phyloP scores from a whole-genome alignment of 2,888 invertebrate genomes.

The Cataglyphis rosenhaueri region DNA sequence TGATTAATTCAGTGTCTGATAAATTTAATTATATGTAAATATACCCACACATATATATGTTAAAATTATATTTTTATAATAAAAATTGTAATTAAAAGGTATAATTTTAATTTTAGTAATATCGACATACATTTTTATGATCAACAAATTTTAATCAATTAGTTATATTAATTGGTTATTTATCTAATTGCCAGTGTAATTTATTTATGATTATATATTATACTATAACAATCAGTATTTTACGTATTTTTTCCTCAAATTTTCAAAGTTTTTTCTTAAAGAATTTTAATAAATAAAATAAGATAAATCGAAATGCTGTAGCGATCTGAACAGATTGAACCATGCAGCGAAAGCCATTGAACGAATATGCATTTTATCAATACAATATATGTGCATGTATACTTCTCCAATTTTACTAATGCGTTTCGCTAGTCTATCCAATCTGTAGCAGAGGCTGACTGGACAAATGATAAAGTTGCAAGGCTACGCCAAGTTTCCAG shows the following conservation, averaged over 20 bases:
- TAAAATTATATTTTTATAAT: background rate
- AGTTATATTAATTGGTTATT: background rate
- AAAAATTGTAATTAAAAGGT: background rate
- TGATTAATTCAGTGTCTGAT: background rate
- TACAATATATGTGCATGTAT: conserved; percentile 23
- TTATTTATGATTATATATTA: background rate
- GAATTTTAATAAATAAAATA: background rate
- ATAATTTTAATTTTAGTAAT: background rate
- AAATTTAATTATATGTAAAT: background rate
- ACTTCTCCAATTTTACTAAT: conserved; percentile 70
- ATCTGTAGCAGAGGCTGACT: conserved; percentile 49
- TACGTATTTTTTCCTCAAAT: background rate
- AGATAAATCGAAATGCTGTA: background rate
- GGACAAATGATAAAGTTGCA: conserved; percentile 60
- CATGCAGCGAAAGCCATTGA: conserved; percentile 35
- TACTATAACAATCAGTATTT: background rate
- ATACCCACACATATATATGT: background rate
- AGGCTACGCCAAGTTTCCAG: conserved; percentile 45
- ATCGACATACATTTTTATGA: background rate
- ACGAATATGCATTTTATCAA: background rate
- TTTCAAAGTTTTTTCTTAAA: background rate
- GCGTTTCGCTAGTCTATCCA: conserved; percentile 60
- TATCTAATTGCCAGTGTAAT: background rate
- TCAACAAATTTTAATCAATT: background rate
- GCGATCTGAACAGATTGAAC: conserved; percentile 39